These are phyloP conservation scores for Hemiprocne comata DNA, from an alignment of 2,113 vertebrate species.

Conservation along the genomic window DNA sequence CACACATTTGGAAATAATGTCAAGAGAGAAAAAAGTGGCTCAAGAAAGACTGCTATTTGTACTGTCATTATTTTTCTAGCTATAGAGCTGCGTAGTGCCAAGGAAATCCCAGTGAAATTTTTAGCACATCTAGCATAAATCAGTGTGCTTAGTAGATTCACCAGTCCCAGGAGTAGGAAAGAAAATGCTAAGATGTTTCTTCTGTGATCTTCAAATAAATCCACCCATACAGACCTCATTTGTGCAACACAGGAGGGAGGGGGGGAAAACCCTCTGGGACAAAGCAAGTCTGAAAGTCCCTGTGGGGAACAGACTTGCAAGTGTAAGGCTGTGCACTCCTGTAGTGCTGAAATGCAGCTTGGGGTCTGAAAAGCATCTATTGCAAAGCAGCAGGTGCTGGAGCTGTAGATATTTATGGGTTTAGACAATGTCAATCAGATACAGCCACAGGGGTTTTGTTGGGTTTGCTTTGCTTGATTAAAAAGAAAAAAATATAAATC, in stretches of 20 bases:
- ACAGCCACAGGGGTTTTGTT: background rate
- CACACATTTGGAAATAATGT: background rate
- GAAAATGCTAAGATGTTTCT: background rate
- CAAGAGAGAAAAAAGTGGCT: background rate
- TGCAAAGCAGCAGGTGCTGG: background rate
- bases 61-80: background rate
- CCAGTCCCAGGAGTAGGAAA: background rate
- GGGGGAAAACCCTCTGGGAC: background rate
- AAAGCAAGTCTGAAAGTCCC: background rate
- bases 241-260: background rate
- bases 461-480: background rate
- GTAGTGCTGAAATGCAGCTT: background rate
- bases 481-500: background rate
- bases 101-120: background rate
- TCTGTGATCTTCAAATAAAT: background rate
- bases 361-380: background rate
- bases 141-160: background rate
- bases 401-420: background rate
- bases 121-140: background rate
- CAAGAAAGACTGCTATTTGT: background rate
- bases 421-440: background rate
- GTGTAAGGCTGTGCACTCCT: background rate
- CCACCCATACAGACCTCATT: background rate
- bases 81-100: background rate
- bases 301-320: rapidly evolving